Base-by-base conservation (phyloP, 2,888 invertebrate genomes). In the Cylindroiulus punctatus region DNA sequence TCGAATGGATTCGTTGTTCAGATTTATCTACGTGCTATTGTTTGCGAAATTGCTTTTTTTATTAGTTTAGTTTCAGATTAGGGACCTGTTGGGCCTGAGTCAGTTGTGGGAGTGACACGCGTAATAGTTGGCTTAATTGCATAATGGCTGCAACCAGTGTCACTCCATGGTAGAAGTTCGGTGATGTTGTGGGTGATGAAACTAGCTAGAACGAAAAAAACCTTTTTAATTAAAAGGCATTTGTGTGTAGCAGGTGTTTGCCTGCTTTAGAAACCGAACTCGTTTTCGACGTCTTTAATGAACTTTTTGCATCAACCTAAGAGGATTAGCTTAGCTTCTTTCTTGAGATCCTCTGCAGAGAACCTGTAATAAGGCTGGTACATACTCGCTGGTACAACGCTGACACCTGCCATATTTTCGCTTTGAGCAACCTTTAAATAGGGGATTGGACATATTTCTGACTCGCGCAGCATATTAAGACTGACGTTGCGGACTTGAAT, bases 231-330 rank as follows among this genome's bases (percentile, higher is more conserved):
- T 76, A 76, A 76, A 76, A 76, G 30, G 76, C 76, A 14, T 26
- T 26, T 14, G 76, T 22, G 26, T 76, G 76, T 30, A 76, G 76
- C 76, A 76, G 76, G 76, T 76, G 76, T 76, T 76, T 76, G 30
- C 76, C 76, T 76, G 30, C 76, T 76, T 30, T 8, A 30, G 22
- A 76, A 76, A 76, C 76, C 76, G 76, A 76, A 30, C 76, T 76
- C 76, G 14, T 76, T 76, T 76, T 76, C 76, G 76, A 14, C 12
- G 76, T 30, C 26, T 76, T 76, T 76, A 76, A 76, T 76, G 76
- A 76, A 14, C 76, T 10, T 76, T 30, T 76, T 30, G 76, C 26
- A 22, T 65, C 65, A 26, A 26, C 30, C 1, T 76, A 76, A 30
- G 76, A 76, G 76, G 76, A 76, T 76, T 26, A 30, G 26, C 30